Evolutionary conservation across 1,140 invertebrate genomes (phyloP).

Genomic region (Piezodorus guildinii): DNA sequence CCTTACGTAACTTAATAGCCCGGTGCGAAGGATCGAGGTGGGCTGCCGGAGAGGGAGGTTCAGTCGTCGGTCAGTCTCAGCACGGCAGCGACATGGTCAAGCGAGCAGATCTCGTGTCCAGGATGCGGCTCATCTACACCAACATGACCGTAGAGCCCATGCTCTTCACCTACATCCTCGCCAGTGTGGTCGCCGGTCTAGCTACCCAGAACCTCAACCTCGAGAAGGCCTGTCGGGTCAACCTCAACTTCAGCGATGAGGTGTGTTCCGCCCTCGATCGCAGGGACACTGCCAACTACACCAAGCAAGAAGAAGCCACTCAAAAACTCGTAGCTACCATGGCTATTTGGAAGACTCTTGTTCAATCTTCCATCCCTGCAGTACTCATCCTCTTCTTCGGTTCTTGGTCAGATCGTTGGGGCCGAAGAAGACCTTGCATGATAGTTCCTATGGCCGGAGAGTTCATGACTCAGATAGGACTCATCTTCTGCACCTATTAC

Average conservation of each 20-base stretch:
- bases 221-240: constrained; percentile 72
- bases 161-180: constrained; percentile 65
- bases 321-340: constrained; percentile 64
- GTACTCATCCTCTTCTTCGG: constrained; percentile 65
- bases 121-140: constrained; percentile 27
- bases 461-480: constrained; percentile 58
- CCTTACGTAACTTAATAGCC: background rate
- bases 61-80: too few species aligned
- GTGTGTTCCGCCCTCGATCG: constrained; percentile 58
- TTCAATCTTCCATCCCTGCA: constrained; percentile 62
- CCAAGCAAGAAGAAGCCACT: constrained; percentile 51
- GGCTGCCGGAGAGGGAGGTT: too few species aligned
- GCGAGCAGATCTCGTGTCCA: background rate
- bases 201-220: constrained; percentile 76
- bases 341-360: constrained; percentile 66
- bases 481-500: constrained; percentile 67
- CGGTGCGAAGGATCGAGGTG: too few species aligned
- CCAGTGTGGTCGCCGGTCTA: constrained; percentile 57
- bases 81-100: background rate
- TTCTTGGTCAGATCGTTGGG: constrained; percentile 37
- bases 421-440: constrained; percentile 69
- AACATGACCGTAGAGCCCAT: constrained; percentile 71
- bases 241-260: constrained; percentile 53
- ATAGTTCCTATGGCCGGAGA: constrained; percentile 70
- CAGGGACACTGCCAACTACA: constrained; percentile 56